Conservation (phyloP, 2,888 invertebrate genomes). For the Villa cingulata region DNA sequence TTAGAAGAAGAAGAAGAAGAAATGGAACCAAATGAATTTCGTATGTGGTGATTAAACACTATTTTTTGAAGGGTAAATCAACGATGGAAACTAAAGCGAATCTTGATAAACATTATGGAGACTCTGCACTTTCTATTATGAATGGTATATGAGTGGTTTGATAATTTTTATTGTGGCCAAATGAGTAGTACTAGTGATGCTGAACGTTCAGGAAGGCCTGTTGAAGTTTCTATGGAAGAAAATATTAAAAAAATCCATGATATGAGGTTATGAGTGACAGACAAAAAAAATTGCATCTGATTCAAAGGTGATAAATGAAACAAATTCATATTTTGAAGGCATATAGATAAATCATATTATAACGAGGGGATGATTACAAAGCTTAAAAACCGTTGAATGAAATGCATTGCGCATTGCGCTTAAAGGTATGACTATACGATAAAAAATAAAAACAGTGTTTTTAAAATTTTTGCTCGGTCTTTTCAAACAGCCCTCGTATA, state of each 20-base stretch:
- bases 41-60: neutral
- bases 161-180: neutral
- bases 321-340: neutral
- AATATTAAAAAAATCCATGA: no score
- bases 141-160: conserved; percentile 3
- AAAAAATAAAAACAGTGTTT: no score
- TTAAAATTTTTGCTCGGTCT: no score
- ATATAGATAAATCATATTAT: neutral
- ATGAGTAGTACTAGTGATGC: neutral
- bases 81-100: neutral
- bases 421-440: neutral
- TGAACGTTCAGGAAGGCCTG: no score
- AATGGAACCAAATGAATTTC: neutral
- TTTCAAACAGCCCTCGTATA: no score
- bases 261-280: no score
- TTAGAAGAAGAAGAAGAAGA: neutral
- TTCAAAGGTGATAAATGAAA: neutral
- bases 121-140: conserved; percentile 1
- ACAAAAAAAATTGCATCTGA: neutral
- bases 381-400: neutral
- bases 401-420: neutral
- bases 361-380: neutral
- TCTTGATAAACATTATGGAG: conserved; percentile 4
- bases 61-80: neutral
- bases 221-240: no score